Evolutionary conservation across 2,113 vertebrate genomes (phyloP), one percentile per base, ranked within the genome.

Genomic region (Aleadryas rufinucha): DNA sequence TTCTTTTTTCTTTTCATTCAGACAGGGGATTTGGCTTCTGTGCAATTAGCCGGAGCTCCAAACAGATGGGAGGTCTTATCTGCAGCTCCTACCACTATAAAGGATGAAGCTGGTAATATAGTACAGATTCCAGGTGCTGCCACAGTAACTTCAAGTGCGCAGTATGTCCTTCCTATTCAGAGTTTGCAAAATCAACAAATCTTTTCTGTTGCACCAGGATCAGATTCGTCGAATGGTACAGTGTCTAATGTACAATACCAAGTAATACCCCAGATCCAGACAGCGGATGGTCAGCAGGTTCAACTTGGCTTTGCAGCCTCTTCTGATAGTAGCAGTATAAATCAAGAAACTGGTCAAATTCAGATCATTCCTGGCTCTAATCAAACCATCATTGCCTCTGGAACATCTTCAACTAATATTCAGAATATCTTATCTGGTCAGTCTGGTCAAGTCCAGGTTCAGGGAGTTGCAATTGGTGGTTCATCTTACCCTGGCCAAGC

Each of bases 171-270:
- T 98, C 99, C 99, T 96, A 98, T 99, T 96, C 99, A 99, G 97
- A 99, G 98, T 98, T 97, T 99, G 97, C 99, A 99, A 97, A 99
- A 98, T 98, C 99, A 99, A 94, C 98, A 99, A 96, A 99, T 99
- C 96, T 99, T 99, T 98, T 98, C 98, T 97, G 99, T 99, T 98
- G 98, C 99, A 60, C 98, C 99, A 91, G 99, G 99, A 98, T 98
- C 98, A 69, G 99, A 99, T 94, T 97, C 98, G 85, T 98, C 99
- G 96, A 98, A 99, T 98, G 99, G 99, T 97, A 98, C 99, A 97
- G 99, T 99, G 98, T 99, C 99, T 98, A 99, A 98, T 94, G 99
- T 99, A 98, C 99, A 99, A 80, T 99, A 99, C 98, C 99, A 99
- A 99, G 99, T 99, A 98, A 99, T 99, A 98, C 99, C 99, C 98